phyloP scores from a whole-genome alignment of 1,140 invertebrate genomes.

The Drosophila azteca region DNA sequence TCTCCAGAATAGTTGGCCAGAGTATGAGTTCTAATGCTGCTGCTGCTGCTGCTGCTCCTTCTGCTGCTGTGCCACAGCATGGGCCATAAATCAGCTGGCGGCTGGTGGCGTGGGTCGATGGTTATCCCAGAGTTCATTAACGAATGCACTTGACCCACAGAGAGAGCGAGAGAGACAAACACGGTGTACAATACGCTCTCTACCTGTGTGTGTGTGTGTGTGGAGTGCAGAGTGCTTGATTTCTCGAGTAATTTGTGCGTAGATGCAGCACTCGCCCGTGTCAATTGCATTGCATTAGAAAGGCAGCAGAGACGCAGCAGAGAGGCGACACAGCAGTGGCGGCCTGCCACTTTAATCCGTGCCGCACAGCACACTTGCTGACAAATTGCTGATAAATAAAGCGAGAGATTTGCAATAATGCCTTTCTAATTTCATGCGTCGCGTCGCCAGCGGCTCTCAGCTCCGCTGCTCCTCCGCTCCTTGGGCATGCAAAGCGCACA shows the following conservation, averaged over 20 bases:
- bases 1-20: too few species aligned
- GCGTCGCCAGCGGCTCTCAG: slow-evolving; percentile 30
- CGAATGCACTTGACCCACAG: too few species aligned
- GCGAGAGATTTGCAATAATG: slow-evolving; percentile 77
- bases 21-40: too few species aligned
- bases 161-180: background rate
- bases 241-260: slow-evolving; percentile 47
- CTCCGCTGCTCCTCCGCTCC: slow-evolving; percentile 31
- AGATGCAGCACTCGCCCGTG: slow-evolving; percentile 14
- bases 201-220: background rate
- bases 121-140: too few species aligned
- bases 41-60: too few species aligned
- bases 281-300: slow-evolving; percentile 73
- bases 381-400: slow-evolving; percentile 82
- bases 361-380: slow-evolving; percentile 73
- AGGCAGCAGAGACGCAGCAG: slow-evolving; percentile 40
- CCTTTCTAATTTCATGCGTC: slow-evolving; percentile 81
- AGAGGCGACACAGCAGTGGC: slow-evolving; percentile 4
- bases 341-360: slow-evolving; percentile 72
- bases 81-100: too few species aligned
- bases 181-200: slow-evolving; percentile 1
- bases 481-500: slow-evolving; percentile 73
- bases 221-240: slow-evolving; percentile 38
- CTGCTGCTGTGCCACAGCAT: too few species aligned
- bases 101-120: too few species aligned